Base-by-base conservation (phyloP, 2,888 invertebrate species). In the Pterostichus niger region DNA sequence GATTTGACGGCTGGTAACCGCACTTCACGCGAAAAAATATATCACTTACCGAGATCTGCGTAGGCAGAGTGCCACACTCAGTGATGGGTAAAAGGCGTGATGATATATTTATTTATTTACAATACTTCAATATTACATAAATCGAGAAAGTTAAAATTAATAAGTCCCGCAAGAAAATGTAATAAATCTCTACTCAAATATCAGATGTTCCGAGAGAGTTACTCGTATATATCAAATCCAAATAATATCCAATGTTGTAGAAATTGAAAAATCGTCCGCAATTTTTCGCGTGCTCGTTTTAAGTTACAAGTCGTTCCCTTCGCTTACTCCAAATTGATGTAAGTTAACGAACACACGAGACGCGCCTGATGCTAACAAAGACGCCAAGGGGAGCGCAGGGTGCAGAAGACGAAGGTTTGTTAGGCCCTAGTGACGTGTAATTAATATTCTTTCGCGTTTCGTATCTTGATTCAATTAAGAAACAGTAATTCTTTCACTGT, bases 191-290 rank as follows among this genome's bases (percentile, higher is more conserved):
- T n/a, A 6, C n/a, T 15, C 54, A 54, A n/a, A 7, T 6, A 15
- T 54, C 24, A 24, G 24, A 24, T 24, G 24, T 24, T 24, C 24
- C 24, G 3, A 24, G 24, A 24, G 24, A 24, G 24, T 24, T 24
- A 24, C 24, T 24, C 24, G n/a, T 15, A 59, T 59, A 59, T 59
- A 4, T 59, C 59, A 17, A 17, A 17, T 17, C 17, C 17, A 17
- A 59, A 59, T 31, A 59, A 59, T 17, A 4, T 59, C 59, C 17
- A 24, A 6, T 31, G 59, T 59, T 59, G 17, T 54, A 54, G 92
- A 40, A 31, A 79, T 61, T 40, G 82, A 84, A 40, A 81, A 73
- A 54, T 73, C 7, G 35, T 35, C 35, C 9, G 24, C 46, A 15
- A 78, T 81, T 71, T 81, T 71, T 49, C 56, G n/a, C 15, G 10